Evolutionary conservation across 92 coral and sea anemone species (phyloP).

Genomic region (Epizoanthus stellaris): DNA sequence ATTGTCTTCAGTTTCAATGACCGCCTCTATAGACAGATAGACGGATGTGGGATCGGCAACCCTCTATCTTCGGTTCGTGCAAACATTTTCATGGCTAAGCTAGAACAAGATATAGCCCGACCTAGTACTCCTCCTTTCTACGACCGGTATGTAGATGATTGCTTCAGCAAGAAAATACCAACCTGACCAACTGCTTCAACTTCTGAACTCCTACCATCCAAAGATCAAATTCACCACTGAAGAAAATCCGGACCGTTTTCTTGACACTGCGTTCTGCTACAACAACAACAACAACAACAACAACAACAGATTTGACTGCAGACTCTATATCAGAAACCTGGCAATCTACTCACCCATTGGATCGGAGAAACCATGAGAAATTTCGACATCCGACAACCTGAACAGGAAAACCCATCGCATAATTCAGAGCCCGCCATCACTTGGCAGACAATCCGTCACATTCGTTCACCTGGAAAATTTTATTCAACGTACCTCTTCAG

Average conservation of each 20-base stretch:
- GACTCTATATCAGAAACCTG: conserved; percentile 4
- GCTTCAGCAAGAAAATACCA: conserved; percentile 26
- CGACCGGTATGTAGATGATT: conserved; percentile 38
- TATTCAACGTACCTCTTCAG: no score
- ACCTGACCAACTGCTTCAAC: conserved; percentile 41
- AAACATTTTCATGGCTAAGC: conserved; percentile 34
- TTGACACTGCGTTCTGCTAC: conserved; percentile 20
- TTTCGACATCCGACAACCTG: no score
- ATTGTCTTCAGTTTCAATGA: conserved; percentile 23
- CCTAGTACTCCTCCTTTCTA: conserved; percentile 8
- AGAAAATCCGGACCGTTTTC: conserved; percentile 32
- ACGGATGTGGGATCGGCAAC: conserved; percentile 45
- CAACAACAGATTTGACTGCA: neutral
- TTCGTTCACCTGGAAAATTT: no score
- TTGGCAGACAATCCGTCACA: no score
- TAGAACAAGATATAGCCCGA: conserved; percentile 27
- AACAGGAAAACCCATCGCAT: no score
- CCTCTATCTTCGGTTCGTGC: conserved; percentile 42
- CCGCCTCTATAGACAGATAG: conserved; percentile 31
- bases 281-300: no score
- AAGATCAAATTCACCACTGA: no score
- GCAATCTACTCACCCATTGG: conserved; percentile 18
- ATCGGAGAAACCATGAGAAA: no score
- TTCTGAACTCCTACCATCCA: no score
- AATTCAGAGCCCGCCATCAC: no score